A percentile compares a stretch with the other conserved stretches of the same genome.
These are phyloP conservation scores for Hypocryptadius cinnamomeus DNA, from an alignment of 2,113 vertebrate genomes.

Conservation along the genomic window DNA sequence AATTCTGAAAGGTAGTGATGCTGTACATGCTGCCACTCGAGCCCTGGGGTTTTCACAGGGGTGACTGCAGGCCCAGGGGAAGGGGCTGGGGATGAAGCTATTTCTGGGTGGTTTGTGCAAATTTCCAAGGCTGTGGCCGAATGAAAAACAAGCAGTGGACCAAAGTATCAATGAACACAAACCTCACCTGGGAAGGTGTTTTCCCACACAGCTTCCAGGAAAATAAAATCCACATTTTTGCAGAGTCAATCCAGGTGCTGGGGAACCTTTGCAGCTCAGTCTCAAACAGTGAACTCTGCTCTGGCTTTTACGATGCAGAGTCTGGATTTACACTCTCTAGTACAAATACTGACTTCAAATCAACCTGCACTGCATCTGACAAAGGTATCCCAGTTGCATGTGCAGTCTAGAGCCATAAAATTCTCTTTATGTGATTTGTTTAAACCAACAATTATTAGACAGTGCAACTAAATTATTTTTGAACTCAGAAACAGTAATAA, in stretches of 20 bases:
- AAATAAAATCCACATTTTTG: neutral
- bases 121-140: neutral
- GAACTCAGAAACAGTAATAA: neutral
- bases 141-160: neutral
- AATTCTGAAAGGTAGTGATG: conserved; percentile 1
- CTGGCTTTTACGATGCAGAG: neutral
- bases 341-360: neutral
- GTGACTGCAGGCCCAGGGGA: neutral
- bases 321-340: neutral
- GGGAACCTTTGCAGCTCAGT: neutral
- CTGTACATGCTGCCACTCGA: neutral
- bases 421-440: neutral
- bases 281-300: neutral
- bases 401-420: neutral
- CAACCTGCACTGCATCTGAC: neutral
- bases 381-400: neutral
- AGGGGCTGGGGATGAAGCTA: neutral
- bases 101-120: neutral
- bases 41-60: neutral
- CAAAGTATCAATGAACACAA: neutral
- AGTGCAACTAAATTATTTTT: neutral
- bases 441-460: neutral
- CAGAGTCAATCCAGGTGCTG: neutral
- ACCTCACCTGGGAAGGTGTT: neutral
- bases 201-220: neutral